Evolutionary conservation across 2,888 invertebrate genomes (phyloP).

Genomic region (Platerodrilus igneus): DNA sequence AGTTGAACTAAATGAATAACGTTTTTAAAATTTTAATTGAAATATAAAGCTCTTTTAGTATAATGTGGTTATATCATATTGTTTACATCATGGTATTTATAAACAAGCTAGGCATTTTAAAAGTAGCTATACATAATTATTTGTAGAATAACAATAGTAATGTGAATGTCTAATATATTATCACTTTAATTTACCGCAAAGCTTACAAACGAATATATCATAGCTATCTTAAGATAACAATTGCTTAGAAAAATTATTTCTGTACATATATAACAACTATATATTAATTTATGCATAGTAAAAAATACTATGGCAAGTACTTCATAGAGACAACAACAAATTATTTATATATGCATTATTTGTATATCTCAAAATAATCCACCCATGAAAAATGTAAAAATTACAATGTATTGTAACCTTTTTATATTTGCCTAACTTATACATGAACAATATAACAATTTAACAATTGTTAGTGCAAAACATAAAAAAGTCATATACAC

Average conservation of each 20-base stretch:
- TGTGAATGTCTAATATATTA: conserved; percentile 24
- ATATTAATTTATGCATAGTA: conserved; percentile 4
- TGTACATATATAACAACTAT: conserved; percentile 43
- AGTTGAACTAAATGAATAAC: too few species aligned
- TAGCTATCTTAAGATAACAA: conserved; percentile 50
- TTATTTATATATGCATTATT: too few species aligned
- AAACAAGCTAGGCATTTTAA: conserved; percentile 24
- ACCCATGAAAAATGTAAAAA: conserved; percentile 5
- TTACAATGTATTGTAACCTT: conserved; percentile 1
- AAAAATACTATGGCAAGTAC: too few species aligned
- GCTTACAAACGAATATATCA: conserved; percentile 49
- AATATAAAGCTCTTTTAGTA: conserved; percentile 25
- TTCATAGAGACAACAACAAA: too few species aligned
- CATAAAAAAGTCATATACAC: conserved; percentile 27
- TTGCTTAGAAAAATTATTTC: conserved; percentile 51
- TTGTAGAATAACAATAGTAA: conserved; percentile 20
- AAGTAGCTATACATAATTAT: conserved; percentile 19
- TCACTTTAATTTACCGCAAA: conserved; percentile 48
- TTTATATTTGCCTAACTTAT: not conserved
- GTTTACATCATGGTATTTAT: conserved; percentile 20
- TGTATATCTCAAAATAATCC: too few species aligned
- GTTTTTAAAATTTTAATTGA: conserved; percentile 24
- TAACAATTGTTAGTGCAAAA: conserved; percentile 24
- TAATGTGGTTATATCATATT: conserved; percentile 19
- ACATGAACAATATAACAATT: conserved; percentile 5